Conservation (phyloP, 2,888 invertebrate species). For the Luperina testacea region DNA sequence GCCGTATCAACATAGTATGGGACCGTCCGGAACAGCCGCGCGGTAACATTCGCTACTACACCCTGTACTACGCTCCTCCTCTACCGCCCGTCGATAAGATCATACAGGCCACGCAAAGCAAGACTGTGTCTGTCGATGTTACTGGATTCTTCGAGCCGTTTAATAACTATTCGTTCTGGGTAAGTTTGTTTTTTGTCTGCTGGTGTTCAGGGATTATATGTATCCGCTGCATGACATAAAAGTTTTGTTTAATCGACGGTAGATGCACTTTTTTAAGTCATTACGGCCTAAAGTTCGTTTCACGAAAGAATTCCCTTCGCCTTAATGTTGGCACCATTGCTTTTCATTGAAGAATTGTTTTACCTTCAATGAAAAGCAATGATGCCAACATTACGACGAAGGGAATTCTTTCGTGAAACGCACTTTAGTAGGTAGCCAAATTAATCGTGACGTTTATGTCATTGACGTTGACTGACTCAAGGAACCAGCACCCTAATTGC, state of each 20-base stretch:
- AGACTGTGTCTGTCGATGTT: conserved; percentile 83
- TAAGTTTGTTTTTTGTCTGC: conserved; percentile 69
- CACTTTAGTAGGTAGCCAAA: no score
- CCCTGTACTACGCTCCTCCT: conserved; percentile 92
- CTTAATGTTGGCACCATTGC: no score
- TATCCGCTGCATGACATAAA: background rate
- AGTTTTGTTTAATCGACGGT: background rate
- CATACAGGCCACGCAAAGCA: conserved; percentile 78
- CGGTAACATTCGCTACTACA: conserved; percentile 92
- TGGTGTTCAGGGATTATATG: background rate
- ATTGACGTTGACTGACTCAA: background rate
- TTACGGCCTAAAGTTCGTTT: no score
- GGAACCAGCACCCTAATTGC: no score
- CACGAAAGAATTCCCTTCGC: no score
- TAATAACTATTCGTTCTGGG: conserved; percentile 93
- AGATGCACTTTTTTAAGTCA: background rate
- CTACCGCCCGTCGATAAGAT: conserved; percentile 88
- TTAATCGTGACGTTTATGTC: no score
- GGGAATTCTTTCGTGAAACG: no score
- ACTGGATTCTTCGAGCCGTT: conserved; percentile 89
- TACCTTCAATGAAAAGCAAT: no score
- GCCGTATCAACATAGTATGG: conserved; percentile 92
- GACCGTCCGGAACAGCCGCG: conserved; percentile 91
- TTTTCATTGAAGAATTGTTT: no score
- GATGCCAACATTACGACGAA: no score